Evolutionary conservation across 2,797 vertebrate genomes (phyloP).

Genomic region (Okamejei kenojei): DNA sequence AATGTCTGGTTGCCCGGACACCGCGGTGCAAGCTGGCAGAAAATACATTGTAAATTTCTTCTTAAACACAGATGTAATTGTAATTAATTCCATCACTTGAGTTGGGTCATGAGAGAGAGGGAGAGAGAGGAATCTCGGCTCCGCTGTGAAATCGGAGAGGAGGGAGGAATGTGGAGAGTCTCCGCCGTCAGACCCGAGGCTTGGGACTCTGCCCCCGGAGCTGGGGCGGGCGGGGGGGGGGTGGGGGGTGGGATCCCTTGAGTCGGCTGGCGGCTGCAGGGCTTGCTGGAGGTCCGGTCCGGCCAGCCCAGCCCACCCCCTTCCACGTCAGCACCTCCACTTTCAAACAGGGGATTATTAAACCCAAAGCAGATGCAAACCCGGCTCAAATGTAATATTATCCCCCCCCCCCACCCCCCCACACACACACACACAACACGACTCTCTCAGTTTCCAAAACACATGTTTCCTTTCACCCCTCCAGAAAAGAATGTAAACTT

Average conservation of each 20-base stretch:
- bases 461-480: neutral
- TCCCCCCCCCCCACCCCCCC: neutral
- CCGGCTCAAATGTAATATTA: no score
- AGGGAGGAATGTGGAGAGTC: no score
- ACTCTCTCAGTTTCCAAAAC: neutral
- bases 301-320: no score
- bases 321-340: slow-evolving; percentile 23
- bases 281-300: neutral
- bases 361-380: neutral
- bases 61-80: neutral
- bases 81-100: neutral
- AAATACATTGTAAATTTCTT: neutral
- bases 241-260: no score
- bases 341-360: neutral
- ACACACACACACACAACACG: neutral
- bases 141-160: no score
- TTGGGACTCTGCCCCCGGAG: no score
- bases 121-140: no score
- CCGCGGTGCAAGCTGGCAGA: neutral
- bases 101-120: no score
- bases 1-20: neutral
- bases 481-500: no score
- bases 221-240: no score
- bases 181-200: no score
- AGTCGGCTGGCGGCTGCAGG: no score